phyloP scores from a whole-genome alignment of 2,113 vertebrate species.

The Heterocephalus glaber region DNA sequence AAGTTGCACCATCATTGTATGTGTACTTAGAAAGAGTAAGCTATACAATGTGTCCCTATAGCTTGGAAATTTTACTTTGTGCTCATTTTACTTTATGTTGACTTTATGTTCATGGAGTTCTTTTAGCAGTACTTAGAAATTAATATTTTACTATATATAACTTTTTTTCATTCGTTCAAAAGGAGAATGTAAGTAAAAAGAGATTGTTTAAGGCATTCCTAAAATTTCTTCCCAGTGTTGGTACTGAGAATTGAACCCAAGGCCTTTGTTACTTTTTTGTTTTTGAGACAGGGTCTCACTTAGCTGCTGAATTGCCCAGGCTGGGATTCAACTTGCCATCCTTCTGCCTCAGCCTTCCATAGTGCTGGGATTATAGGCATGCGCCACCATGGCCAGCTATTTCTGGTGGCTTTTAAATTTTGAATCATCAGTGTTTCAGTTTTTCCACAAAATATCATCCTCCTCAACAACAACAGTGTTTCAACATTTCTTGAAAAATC shows the following conservation, averaged over 20 bases:
- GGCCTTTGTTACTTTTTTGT: neutral
- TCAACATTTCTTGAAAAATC: constrained; percentile 58
- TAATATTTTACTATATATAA: constrained; percentile 32
- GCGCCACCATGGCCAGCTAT: neutral
- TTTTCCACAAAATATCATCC: constrained; percentile 20
- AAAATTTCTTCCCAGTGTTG: neutral
- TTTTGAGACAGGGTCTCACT: neutral
- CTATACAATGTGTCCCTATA: neutral
- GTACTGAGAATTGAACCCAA: neutral
- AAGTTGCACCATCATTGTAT: neutral
- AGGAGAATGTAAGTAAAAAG: neutral
- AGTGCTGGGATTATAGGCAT: neutral
- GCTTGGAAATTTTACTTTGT: constrained; percentile 31
- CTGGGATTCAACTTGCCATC: neutral
- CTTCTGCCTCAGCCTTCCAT: neutral
- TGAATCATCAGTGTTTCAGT: neutral
- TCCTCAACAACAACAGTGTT: constrained; percentile 4
- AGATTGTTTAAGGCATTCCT: neutral
- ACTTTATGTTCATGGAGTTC: neutral
- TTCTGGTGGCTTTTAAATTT: neutral
- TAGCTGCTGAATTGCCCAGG: neutral
- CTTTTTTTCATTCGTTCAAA: constrained; percentile 39
- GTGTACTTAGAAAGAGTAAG: neutral
- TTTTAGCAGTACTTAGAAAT: constrained; percentile 34
- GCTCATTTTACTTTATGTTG: too few relatives aligned